phyloP scores from a whole-genome alignment of 2,888 invertebrate genomes.

The Aproaerema taeniolella region DNA sequence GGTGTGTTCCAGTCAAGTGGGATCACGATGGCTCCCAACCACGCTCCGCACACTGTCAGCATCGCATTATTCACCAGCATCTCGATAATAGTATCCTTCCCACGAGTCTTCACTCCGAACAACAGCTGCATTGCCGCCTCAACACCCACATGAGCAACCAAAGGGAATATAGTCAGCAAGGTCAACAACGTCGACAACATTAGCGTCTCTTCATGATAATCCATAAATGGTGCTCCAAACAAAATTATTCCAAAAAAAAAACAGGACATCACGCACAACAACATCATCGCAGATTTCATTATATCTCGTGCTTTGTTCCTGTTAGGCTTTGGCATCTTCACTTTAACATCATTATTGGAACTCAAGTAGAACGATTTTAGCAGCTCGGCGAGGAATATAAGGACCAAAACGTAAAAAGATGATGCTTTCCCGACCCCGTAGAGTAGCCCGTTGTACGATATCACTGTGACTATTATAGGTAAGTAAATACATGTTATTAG shows the following conservation, averaged over 20 bases:
- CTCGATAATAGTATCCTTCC: conserved; percentile 70
- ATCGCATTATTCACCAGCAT: conserved; percentile 77
- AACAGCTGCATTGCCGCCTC: conserved; percentile 74
- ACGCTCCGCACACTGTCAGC: conserved; percentile 84
- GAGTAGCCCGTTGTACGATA: conserved; percentile 76
- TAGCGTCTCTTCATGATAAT: conserved; percentile 81
- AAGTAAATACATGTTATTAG: conserved; percentile 80
- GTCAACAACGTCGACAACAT: conserved; percentile 81
- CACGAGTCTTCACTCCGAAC: conserved; percentile 66
- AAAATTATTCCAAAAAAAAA: conserved; percentile 80
- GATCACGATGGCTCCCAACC: conserved; percentile 90
- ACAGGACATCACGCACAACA: conserved; percentile 60
- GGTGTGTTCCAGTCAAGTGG: conserved; percentile 94
- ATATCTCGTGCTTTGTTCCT: conserved; percentile 64
- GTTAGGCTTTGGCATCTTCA: conserved; percentile 53
- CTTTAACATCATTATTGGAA: conserved; percentile 44
- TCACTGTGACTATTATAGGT: conserved; percentile 72
- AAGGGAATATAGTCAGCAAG: conserved; percentile 79
- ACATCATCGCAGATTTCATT: conserved; percentile 64
- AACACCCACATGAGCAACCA: conserved; percentile 79
- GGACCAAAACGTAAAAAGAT: conserved; percentile 56
- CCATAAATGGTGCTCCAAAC: conserved; percentile 82
- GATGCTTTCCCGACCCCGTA: conserved; percentile 79
- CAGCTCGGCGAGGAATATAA: conserved; percentile 71
- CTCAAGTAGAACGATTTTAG: conserved; percentile 70